Conservation (phyloP, 2,113 vertebrate genomes). For the Malurus alboscapulatus region DNA sequence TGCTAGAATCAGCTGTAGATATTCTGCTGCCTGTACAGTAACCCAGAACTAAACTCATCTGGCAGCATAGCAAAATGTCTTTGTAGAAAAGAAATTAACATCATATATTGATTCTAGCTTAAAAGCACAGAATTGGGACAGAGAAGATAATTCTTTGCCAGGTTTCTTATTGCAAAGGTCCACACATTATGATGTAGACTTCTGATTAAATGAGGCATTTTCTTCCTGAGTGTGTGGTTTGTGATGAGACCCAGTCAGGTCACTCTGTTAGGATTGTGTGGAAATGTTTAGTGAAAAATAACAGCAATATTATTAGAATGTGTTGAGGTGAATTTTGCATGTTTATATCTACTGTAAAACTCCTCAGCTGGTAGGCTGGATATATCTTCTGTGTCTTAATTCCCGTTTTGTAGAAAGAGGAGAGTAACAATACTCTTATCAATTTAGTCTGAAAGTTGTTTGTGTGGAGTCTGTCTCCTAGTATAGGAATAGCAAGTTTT, state of each 20-base stretch:
- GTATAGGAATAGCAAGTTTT: neutral
- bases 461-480: neutral
- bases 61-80: neutral
- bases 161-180: neutral
- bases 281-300: neutral
- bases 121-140: neutral
- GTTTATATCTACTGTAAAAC: neutral
- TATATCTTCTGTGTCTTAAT: neutral
- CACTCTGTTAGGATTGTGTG: neutral
- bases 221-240: neutral
- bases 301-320: neutral
- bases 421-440: neutral
- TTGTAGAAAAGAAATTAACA: neutral
- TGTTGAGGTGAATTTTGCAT: neutral
- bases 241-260: neutral
- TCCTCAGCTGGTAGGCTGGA: neutral
- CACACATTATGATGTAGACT: neutral
- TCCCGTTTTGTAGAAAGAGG: neutral
- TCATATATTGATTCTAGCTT: neutral
- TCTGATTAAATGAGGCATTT: accelerated
- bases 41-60: neutral
- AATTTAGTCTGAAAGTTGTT: neutral
- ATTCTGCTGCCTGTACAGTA: neutral
- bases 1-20: constrained; percentile 6
- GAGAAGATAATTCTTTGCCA: neutral